A percentile compares a stretch with the other conserved stretches of the same genome.
These are phyloP conservation scores for Yoshiicerus persimilis DNA, from an alignment of 1,140 invertebrate genomes.

Conservation along the genomic window DNA sequence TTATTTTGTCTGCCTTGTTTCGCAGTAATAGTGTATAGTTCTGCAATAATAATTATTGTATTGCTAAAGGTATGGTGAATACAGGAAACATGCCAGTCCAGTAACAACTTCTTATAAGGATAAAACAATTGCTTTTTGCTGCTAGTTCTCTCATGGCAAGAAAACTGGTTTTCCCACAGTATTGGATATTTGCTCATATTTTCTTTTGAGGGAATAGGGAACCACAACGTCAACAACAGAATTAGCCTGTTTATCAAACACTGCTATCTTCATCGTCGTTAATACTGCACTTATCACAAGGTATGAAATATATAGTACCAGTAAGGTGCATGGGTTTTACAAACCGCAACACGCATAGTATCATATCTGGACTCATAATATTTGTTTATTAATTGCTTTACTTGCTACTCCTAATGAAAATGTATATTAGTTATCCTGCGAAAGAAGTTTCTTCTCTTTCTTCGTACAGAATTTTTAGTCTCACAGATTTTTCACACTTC, in stretches of 20 bases:
- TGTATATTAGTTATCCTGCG: no score
- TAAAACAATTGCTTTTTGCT: not conserved
- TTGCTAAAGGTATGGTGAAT: not conserved
- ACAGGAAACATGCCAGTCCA: not conserved
- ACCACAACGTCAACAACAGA: not conserved
- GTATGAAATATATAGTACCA: no score
- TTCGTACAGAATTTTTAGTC: no score
- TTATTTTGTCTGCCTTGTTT: not conserved
- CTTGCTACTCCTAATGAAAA: no score
- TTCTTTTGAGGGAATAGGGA: no score
- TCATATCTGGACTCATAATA: no score
- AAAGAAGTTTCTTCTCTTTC: no score
- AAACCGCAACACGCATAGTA: no score
- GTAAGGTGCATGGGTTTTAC: no score
- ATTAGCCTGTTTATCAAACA: not conserved
- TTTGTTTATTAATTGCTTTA: no score
- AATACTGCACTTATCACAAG: not conserved
- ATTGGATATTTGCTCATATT: not conserved
- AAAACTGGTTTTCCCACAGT: conserved; percentile 12
- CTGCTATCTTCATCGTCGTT: not conserved
- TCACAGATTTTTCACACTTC: no score
- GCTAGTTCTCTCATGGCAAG: not conserved
- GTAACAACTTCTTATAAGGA: not conserved
- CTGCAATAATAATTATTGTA: not conserved
- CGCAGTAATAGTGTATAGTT: not conserved